Conservation (phyloP, 2,113 vertebrate species). For the Ailurus styani region DNA sequence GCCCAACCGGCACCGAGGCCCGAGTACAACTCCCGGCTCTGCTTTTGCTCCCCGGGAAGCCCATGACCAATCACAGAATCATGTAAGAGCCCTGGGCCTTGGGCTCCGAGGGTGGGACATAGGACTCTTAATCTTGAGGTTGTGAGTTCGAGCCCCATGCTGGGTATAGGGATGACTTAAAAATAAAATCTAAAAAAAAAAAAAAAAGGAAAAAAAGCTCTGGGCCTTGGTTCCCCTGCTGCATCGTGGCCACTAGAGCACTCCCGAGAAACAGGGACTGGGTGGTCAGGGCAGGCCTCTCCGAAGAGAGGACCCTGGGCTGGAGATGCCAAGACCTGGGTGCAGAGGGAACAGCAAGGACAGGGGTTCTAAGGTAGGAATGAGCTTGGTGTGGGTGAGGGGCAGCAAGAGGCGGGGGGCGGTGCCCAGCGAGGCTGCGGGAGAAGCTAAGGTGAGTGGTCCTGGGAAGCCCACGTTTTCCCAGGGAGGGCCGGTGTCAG, state of each 20-base stretch:
- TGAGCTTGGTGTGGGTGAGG: too few relatives aligned
- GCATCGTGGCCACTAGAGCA: fast-evolving
- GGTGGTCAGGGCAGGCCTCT: neutral
- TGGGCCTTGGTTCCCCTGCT: neutral
- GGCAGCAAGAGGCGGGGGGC: neutral
- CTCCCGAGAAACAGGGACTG: fast-evolving
- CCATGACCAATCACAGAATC: neutral
- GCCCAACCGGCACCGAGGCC: neutral
- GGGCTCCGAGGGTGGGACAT: neutral
- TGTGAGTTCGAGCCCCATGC: neutral
- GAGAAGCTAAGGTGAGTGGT: neutral
- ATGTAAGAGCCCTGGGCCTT: neutral
- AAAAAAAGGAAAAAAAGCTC: neutral
- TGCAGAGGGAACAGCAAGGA: neutral
- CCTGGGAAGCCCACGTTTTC: neutral
- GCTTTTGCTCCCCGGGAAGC: neutral
- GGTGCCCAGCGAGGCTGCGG: fast-evolving
- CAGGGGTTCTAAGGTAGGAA: fast-evolving
- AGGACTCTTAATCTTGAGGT: neutral
- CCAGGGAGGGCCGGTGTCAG: neutral
- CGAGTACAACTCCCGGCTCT: neutral
- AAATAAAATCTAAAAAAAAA: neutral
- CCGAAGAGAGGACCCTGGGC: neutral
- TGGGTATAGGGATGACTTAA: neutral
- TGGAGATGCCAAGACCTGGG: neutral